A percentile compares a stretch with the other conserved stretches of the same genome.
Conservation (phyloP, 2,113 vertebrate genomes). For the Tachysurus fulvidraco region DNA sequence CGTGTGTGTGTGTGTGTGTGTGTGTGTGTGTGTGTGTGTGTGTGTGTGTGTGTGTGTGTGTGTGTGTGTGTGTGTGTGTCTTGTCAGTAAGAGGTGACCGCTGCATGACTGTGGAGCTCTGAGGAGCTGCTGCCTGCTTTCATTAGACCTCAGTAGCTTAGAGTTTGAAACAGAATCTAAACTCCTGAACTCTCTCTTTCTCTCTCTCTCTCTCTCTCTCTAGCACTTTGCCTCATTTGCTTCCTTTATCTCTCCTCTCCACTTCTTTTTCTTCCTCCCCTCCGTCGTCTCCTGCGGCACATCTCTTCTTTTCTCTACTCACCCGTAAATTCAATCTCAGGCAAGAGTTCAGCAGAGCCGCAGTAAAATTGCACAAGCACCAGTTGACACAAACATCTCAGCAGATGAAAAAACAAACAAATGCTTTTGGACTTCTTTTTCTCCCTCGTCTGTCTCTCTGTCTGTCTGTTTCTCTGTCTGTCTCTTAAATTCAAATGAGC, state of each 20-base stretch:
- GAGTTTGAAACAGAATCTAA: slow-evolving; percentile 34
- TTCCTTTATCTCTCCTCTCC: not conserved
- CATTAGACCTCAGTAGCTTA: slow-evolving; percentile 60
- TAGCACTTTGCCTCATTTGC: not conserved
- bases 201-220: not conserved
- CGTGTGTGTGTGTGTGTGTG: not conserved
- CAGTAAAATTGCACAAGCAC: not conserved
- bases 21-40: not conserved
- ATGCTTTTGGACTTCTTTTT: not conserved
- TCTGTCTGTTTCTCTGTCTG: not conserved
- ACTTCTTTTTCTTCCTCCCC: not conserved
- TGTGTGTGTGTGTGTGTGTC: not conserved
- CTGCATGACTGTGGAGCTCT: slow-evolving; percentile 52
- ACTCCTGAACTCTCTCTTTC: not conserved
- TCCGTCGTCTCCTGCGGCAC: slow-evolving; percentile 24
- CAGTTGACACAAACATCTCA: not conserved
- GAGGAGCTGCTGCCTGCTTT: slow-evolving; percentile 54
- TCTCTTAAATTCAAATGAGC: too few species aligned
- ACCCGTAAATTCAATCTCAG: not conserved
- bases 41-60: too few species aligned
- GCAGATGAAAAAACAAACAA: not conserved
- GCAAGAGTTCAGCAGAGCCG: not conserved
- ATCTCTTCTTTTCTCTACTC: not conserved
- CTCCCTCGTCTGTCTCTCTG: not conserved
- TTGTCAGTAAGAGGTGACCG: slow-evolving; percentile 25